Evolutionary conservation across 1,140 invertebrate genomes (phyloP).

Genomic region (Macrobrachium rosenbergii): DNA sequence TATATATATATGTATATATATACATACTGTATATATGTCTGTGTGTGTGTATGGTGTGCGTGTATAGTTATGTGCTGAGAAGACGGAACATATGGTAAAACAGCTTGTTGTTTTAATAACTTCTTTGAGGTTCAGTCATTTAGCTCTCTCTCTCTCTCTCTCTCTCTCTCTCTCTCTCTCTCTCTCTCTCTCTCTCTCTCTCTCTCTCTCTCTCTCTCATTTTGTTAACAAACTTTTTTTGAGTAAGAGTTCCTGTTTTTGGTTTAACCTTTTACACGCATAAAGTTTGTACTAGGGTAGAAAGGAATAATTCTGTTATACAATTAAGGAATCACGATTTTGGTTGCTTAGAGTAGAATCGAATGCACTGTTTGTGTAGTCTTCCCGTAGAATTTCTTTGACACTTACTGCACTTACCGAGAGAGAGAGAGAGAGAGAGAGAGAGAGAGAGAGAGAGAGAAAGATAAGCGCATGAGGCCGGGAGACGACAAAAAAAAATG

Average conservation of each 20-base stretch:
- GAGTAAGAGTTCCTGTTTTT: too few relatives aligned
- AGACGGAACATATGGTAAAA: background rate
- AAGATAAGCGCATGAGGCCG: background rate
- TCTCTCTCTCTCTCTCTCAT: too few relatives aligned
- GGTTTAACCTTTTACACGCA: too few relatives aligned
- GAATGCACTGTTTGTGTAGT: constrained; percentile 4
- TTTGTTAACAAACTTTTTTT: too few relatives aligned
- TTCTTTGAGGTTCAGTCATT: background rate
- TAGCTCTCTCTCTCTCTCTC: constrained; percentile 15
- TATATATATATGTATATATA: constrained; percentile 27
- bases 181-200: background rate
- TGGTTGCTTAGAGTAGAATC: too few relatives aligned
- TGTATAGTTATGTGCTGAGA: background rate
- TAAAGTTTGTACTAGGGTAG: too few relatives aligned
- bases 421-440: constrained; percentile 32
- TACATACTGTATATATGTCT: background rate
- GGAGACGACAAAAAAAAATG: background rate
- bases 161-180: constrained; percentile 30
- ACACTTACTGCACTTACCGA: background rate
- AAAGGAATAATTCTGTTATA: too few relatives aligned
- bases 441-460: constrained; percentile 30
- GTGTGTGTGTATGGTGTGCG: background rate
- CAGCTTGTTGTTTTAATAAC: background rate
- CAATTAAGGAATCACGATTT: too few relatives aligned
- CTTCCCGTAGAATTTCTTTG: background rate